A percentile compares a stretch with the other conserved stretches of the same genome.
phyloP scores from a whole-genome alignment of 2,888 invertebrate species.

The Caenorhabditis uteleia region DNA sequence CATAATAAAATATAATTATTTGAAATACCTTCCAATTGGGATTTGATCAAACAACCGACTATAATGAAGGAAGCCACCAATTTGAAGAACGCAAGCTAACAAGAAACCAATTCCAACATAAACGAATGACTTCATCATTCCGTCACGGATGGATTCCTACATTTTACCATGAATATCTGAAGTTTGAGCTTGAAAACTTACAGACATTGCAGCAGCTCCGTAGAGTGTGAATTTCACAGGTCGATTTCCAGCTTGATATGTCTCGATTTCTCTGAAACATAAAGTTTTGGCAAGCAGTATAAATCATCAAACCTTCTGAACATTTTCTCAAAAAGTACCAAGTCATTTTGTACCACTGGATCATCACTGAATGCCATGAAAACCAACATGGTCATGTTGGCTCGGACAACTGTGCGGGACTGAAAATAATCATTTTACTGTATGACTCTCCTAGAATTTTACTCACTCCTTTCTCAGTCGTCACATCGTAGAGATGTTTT shows the following conservation, averaged over 20 bases:
- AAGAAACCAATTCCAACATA: constrained; percentile 14
- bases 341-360: constrained; percentile 32
- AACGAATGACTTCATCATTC: constrained; percentile 12
- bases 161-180: not conserved
- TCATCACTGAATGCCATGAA: constrained; percentile 54
- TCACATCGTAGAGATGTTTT: constrained; percentile 50
- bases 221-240: constrained; percentile 40
- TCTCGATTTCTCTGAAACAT: too few species aligned
- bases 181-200: constrained; percentile 6
- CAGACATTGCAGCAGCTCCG: constrained; percentile 44
- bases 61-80: constrained; percentile 16
- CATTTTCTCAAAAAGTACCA: constrained; percentile 40
- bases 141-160: constrained; percentile 26
- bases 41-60: constrained; percentile 18
- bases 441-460: not conserved
- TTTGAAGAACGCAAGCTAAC: constrained; percentile 6
- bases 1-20: not conserved
- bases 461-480: not conserved
- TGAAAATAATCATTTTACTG: not conserved
- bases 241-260: constrained; percentile 9
- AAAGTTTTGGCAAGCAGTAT: too few species aligned
- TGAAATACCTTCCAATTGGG: constrained; percentile 13
- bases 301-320: constrained; percentile 26
- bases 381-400: constrained; percentile 46
- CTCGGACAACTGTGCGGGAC: constrained; percentile 18